Evolutionary conservation across 2,888 invertebrate genomes (phyloP).

Genomic region (Endomychus coccineus): DNA sequence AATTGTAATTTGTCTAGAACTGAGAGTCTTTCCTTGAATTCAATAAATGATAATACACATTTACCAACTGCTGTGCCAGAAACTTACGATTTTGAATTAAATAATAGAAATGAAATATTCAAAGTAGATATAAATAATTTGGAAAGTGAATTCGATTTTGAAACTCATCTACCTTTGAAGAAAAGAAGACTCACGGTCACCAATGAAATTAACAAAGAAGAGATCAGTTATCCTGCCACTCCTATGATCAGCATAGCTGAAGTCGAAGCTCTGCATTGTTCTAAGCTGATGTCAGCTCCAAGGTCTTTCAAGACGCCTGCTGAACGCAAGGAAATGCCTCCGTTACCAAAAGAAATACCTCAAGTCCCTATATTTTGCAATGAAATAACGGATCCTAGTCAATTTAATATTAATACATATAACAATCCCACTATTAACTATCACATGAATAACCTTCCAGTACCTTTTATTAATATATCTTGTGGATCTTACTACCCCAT

Average conservation of each 20-base stretch:
- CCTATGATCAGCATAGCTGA: conserved; percentile 42
- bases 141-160: conserved; percentile 24
- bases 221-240: conserved; percentile 40
- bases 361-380: conserved; percentile 4
- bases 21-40: too few relatives aligned
- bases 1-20: too few relatives aligned
- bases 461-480: conserved; percentile 25
- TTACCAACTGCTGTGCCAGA: conserved; percentile 27
- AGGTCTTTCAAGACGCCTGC: conserved; percentile 38
- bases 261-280: conserved; percentile 30
- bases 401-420: conserved; percentile 35
- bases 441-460: conserved; percentile 32
- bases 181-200: conserved; percentile 34
- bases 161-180: conserved; percentile 34
- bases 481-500: conserved; percentile 25
- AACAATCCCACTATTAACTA: conserved; percentile 37
- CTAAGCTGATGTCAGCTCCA: conserved; percentile 11
- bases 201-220: conserved; percentile 23
- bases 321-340: conserved; percentile 39
- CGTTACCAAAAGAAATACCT: conserved; percentile 22
- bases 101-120: conserved; percentile 23
- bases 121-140: conserved; percentile 17
- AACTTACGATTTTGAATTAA: conserved; percentile 25
- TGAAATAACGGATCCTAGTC: conserved; percentile 23
- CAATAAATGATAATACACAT: conserved; percentile 10